These are phyloP conservation scores for Andrena bucephala DNA, from an alignment of 2,888 invertebrate species.

Conservation along the genomic window DNA sequence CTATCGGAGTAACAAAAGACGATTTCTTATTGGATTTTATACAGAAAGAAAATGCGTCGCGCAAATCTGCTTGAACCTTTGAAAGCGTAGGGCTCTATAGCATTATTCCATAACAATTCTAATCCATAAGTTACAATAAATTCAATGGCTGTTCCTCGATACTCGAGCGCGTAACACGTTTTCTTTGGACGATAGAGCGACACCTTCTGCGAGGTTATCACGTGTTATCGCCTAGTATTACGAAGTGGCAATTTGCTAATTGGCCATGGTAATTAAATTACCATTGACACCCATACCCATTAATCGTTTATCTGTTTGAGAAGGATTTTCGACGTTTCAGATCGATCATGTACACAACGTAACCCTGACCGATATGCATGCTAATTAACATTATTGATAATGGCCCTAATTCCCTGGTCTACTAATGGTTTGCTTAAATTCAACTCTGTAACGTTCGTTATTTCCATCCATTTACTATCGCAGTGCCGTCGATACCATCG, in stretches of 20 bases:
- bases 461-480: neutral
- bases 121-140: neutral
- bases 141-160: neutral
- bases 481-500: neutral
- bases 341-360: neutral
- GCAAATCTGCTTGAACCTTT: no score
- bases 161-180: neutral
- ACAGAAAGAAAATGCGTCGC: no score
- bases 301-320: slow-evolving; percentile 15
- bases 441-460: no score
- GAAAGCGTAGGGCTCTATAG: no score
- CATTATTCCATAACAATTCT: neutral
- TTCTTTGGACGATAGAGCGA: neutral
- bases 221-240: slow-evolving; percentile 9
- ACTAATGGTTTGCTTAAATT: no score
- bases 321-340: slow-evolving; percentile 15
- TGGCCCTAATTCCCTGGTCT: neutral
- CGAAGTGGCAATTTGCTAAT: slow-evolving; percentile 39
- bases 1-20: neutral
- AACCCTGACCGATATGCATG: neutral
- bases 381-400: slow-evolving; percentile 3
- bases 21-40: neutral
- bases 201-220: neutral
- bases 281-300: slow-evolving; percentile 2
- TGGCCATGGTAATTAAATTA: slow-evolving; percentile 41